phyloP scores from a whole-genome alignment of 2,113 vertebrate genomes.

The Heterochromis multidens region DNA sequence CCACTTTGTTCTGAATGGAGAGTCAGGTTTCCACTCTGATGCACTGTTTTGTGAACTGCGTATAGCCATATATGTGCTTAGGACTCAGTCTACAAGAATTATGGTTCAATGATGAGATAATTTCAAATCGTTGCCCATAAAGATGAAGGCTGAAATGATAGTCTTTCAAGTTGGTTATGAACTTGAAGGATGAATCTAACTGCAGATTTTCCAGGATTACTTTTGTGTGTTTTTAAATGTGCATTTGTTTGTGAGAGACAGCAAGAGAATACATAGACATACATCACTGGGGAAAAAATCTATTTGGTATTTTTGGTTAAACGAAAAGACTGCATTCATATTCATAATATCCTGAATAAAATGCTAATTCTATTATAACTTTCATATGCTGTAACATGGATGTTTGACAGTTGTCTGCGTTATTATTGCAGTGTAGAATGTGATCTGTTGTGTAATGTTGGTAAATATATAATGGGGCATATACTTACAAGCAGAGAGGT shows the following conservation, averaged over 20 bases:
- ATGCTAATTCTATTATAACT: not conserved
- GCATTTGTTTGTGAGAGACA: not conserved
- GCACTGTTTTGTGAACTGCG: conserved; percentile 18
- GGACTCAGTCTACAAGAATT: not conserved
- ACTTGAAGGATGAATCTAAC: not conserved
- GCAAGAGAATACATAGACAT: not conserved
- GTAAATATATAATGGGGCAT: not conserved
- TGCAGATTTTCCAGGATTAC: not conserved
- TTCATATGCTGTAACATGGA: not conserved
- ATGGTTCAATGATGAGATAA: not conserved
- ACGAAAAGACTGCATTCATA: not conserved
- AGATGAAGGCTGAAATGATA: not conserved
- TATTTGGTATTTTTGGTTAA: not conserved
- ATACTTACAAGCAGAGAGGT: not conserved
- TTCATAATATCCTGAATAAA: not conserved
- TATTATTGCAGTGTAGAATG: not conserved
- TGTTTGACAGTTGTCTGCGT: not conserved
- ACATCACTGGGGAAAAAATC: not conserved
- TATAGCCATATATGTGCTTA: not conserved
- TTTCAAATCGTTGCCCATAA: not conserved
- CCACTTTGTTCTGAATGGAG: conserved; percentile 82
- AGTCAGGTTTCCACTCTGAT: conserved; percentile 84
- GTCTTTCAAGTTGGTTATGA: not conserved
- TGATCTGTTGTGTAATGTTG: not conserved
- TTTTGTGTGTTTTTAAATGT: not conserved